phyloP scores from a whole-genome alignment of 2,113 vertebrate species.

The Opisthocomus hoazin region DNA sequence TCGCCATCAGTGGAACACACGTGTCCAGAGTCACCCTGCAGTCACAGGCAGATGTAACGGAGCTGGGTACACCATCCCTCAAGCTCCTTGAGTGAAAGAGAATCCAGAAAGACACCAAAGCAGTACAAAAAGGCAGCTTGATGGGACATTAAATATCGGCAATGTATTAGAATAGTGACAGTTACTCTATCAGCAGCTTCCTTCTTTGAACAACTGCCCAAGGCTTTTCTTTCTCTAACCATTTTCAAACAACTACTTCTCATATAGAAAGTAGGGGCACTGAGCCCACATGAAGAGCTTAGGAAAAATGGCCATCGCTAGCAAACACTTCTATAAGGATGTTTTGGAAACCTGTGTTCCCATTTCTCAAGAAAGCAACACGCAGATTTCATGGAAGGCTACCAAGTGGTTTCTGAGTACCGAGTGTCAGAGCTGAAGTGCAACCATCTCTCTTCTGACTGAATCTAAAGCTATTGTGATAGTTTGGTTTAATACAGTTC shows the following conservation, averaged over 20 bases:
- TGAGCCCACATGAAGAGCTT: neutral
- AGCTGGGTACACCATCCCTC: neutral
- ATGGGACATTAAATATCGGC: neutral
- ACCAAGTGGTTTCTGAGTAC: neutral
- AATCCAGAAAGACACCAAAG: neutral
- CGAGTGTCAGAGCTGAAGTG: neutral
- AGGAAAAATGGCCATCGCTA: neutral
- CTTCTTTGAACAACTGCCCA: neutral
- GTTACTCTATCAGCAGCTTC: neutral
- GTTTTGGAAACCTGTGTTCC: neutral
- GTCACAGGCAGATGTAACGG: rapidly evolving
- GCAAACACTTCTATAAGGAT: neutral
- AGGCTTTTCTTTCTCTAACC: neutral
- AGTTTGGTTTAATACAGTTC: neutral
- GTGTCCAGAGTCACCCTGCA: neutral
- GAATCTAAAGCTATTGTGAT: neutral
- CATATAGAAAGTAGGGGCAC: neutral
- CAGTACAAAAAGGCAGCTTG: neutral
- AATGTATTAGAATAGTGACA: neutral
- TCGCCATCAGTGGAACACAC: neutral
- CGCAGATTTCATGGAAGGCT: neutral
- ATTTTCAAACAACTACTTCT: neutral
- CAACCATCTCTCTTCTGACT: neutral
- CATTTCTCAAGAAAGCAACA: neutral
- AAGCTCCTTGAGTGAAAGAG: neutral